A percentile compares a stretch with the other conserved stretches of the same genome.
Evolutionary conservation across 2,797 vertebrate species (phyloP).

Genomic region (Borostomias antarcticus): DNA sequence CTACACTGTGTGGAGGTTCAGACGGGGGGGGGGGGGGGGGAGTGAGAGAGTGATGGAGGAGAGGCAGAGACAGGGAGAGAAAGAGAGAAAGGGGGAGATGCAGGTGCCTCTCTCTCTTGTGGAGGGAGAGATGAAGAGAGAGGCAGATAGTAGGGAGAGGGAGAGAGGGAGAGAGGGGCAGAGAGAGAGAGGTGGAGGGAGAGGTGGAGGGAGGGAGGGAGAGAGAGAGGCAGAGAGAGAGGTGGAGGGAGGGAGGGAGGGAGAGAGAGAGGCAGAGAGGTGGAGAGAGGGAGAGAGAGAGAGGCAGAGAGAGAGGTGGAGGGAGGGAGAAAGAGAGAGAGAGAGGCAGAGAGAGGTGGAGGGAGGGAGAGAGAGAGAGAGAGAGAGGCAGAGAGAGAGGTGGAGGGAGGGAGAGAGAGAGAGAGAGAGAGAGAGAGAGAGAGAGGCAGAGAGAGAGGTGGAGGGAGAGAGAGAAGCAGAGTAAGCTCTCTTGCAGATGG

Average conservation of each 20-base stretch:
- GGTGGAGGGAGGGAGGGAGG: constrained; percentile 7
- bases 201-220: neutral
- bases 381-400: neutral
- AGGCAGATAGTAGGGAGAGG: constrained; percentile 36
- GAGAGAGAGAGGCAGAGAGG: constrained; percentile 21
- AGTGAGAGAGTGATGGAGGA: no score
- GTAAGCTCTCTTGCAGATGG: neutral
- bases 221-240: neutral
- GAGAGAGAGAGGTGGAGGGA: neutral
- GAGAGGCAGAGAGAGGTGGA: neutral
- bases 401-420: neutral
- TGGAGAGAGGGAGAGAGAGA: constrained; percentile 17
- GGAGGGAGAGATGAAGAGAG: no score
- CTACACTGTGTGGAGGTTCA: no score
- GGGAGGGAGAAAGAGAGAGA: constrained; percentile 7
- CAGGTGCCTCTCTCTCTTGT: no score
- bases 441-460: neutral
- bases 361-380: neutral
- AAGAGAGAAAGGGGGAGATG: no score
- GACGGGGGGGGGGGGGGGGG: no score
- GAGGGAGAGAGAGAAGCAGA: neutral
- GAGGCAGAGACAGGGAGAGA: no score
- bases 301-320: constrained; percentile 7
- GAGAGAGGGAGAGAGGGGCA: constrained; percentile 31
- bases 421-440: neutral